Evolutionary conservation across 2,888 invertebrate species (phyloP).

Genomic region (Coleophora flavipennella): DNA sequence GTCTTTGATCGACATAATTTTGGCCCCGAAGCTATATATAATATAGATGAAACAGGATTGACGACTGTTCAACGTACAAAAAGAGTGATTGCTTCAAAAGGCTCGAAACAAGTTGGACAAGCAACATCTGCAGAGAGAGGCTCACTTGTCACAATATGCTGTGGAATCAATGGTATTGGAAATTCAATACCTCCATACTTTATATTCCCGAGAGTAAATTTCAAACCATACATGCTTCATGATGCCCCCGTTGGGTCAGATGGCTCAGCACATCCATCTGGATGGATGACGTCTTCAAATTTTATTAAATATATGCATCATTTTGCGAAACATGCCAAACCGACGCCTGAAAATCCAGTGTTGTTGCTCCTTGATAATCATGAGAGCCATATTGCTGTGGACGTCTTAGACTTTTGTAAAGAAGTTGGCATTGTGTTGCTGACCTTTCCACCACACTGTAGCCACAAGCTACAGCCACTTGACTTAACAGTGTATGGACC

Average conservation of each 20-base stretch:
- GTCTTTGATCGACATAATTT: constrained; percentile 16
- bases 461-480: no score
- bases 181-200: no score
- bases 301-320: constrained; percentile 15
- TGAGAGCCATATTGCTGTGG: no score
- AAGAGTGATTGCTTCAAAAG: constrained; percentile 18
- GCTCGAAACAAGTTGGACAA: no score
- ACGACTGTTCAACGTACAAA: constrained; percentile 15
- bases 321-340: constrained; percentile 17
- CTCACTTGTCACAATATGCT: constrained; percentile 11
- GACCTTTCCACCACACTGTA: no score
- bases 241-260: constrained; percentile 17
- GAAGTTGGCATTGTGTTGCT: no score
- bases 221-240: constrained; percentile 14
- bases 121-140: constrained; percentile 21
- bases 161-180: constrained; percentile 14
- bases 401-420: no score
- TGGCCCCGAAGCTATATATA: constrained; percentile 19
- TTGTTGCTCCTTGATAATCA: no score
- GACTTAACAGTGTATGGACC: no score
- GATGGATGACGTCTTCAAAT: constrained; percentile 17
- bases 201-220: constrained; percentile 15
- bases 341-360: no score
- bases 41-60: constrained; percentile 20
- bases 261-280: constrained; percentile 17